Base-by-base conservation (phyloP, 2,113 vertebrate species). In the Rhagologus leucostigma region DNA sequence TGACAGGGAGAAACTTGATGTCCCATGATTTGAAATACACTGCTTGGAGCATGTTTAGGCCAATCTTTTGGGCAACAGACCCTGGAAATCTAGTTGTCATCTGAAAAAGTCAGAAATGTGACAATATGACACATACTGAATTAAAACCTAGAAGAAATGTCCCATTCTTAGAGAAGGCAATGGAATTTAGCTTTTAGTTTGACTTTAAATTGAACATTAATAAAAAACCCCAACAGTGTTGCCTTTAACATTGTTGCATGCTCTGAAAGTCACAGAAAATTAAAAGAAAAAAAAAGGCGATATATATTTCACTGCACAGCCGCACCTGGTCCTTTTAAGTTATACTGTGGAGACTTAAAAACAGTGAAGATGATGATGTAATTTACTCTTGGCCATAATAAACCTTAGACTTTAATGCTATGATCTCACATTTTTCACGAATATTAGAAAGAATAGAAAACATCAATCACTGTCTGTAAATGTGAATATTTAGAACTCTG, bases 321-420 rank as follows among this genome's bases (percentile, higher is more conserved):
- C 60, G 78, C 53, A 87, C 87, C 89, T 87, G 87, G 69, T 78
- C n/a, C 50, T 92, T 91, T 91, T 77, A 93, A 91, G 42, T 94
- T 83, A 41, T 9, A 56, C 37, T 73, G 16, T 90, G 60, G 63
- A 73, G 74, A 76, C 55, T 65, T 82, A 62, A 14, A 68, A 94
- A 77, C 59, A 93, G 32, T 50, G 63, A 77, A 67, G 78, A 88
- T 37, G 63, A 71, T 93, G 87, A 92, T 89, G 79, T 90, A 77
- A 92, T 95, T 93, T 94, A 86, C 60, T 92, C 64, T 81, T 96
- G 68, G 22, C 32, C 32, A 4, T 70, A 91, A 83, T 90, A 90
- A 93, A 90, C n/a, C 26, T 90, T 83, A 84, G 24, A 63, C n/a
- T 88, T 20, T 46, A 64, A 11, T 70, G 68, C 74, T 90, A 84